phyloP scores from a whole-genome alignment of 2,797 vertebrate species.

The Gastrophryne carolinensis region DNA sequence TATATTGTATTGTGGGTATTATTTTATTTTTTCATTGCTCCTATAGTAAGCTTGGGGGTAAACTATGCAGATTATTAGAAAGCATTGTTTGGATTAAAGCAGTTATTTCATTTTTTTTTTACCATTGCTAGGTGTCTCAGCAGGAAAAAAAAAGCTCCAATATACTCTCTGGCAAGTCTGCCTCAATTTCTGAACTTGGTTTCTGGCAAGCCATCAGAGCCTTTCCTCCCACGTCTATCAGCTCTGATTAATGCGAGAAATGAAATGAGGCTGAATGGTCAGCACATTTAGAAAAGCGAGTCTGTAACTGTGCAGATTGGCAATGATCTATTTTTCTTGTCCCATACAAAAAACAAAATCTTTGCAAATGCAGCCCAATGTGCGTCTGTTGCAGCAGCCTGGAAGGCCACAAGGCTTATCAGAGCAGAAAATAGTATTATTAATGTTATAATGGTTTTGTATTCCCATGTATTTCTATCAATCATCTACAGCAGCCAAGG shows the following conservation, averaged over 20 bases:
- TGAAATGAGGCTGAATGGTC: conserved; percentile 33
- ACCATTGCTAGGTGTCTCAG: neutral
- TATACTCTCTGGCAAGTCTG: conserved; percentile 1
- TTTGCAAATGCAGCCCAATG: conserved; percentile 22
- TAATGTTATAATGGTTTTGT: conserved; percentile 52
- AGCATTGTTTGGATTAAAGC: neutral
- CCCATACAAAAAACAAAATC: conserved; percentile 4
- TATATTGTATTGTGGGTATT: too few relatives aligned
- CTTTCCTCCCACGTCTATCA: conserved; percentile 5
- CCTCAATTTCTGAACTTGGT: neutral
- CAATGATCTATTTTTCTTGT: conserved; percentile 19
- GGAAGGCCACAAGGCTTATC: conserved; percentile 45
- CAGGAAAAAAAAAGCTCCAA: neutral
- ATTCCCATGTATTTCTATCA: conserved; percentile 43
- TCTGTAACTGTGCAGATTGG: conserved; percentile 14
- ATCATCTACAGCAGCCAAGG: conserved; percentile 29
- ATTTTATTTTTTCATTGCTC: neutral
- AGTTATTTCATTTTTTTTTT: conserved; percentile 12
- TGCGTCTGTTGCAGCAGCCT: conserved; percentile 36
- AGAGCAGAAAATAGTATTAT: conserved; percentile 51
- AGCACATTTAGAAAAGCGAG: conserved; percentile 19
- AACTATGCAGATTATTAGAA: neutral
- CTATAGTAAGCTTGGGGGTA: neutral
- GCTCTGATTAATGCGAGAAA: conserved; percentile 28
- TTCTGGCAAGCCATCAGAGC: conserved; percentile 1